These are phyloP conservation scores for Cancer borealis DNA, from an alignment of 2,888 invertebrate species.

Conservation along the genomic window DNA sequence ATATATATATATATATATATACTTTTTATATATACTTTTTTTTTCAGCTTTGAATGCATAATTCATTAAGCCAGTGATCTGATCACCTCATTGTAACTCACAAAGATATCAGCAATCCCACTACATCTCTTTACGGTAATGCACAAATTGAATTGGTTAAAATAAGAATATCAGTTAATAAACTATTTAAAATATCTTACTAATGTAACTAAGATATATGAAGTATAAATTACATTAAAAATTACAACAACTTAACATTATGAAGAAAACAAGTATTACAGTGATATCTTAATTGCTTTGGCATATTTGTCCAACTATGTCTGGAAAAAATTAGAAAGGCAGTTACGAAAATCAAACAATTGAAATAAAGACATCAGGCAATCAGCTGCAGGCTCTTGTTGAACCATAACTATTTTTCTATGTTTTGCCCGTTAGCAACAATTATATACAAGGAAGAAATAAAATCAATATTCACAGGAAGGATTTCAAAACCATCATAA, in stretches of 20 bases:
- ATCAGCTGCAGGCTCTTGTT: conserved; percentile 30
- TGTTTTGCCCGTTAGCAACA: neutral
- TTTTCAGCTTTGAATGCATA: neutral
- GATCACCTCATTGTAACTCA: conserved; percentile 52
- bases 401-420: neutral
- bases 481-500: neutral
- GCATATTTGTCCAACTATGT: conserved; percentile 65
- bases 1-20: too few relatives aligned
- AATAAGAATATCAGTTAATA: conserved; percentile 47
- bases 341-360: conserved; percentile 35
- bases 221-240: conserved; percentile 69
- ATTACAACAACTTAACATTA: conserved; percentile 58
- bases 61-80: neutral
- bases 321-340: conserved; percentile 59
- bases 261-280: conserved; percentile 47
- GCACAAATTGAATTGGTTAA: conserved; percentile 18
- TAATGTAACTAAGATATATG: conserved; percentile 55
- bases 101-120: conserved; percentile 45
- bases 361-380: conserved; percentile 30
- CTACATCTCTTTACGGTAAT: neutral
- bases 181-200: conserved; percentile 63
- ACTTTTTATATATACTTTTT: neutral
- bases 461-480: neutral
- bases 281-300: conserved; percentile 65
- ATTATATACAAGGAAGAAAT: neutral